A percentile compares a stretch with the other conserved stretches of the same genome.
phyloP scores from a whole-genome alignment of 2,113 vertebrate genomes.

The Dermatemys mawii region DNA sequence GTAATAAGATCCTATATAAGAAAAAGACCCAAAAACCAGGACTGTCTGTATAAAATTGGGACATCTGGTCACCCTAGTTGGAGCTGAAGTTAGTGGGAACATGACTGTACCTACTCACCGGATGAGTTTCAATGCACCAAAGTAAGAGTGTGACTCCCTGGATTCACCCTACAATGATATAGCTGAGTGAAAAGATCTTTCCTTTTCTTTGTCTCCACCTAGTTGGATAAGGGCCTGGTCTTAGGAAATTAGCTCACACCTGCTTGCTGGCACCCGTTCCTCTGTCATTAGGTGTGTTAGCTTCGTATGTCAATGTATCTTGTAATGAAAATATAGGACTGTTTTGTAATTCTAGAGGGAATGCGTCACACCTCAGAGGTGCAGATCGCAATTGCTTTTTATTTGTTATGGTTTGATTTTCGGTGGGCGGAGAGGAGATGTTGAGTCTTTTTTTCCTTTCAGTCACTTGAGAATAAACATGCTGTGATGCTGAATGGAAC shows the following conservation, averaged over 20 bases:
- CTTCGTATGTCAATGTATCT: slow-evolving; percentile 52
- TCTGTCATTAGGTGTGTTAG: slow-evolving; percentile 28
- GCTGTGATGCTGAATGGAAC: too few species aligned
- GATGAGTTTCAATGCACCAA: slow-evolving; percentile 71
- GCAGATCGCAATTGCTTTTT: slow-evolving; percentile 1
- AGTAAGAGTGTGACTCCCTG: slow-evolving; percentile 1
- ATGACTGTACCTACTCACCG: slow-evolving; percentile 61
- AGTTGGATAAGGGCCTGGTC: slow-evolving; percentile 61
- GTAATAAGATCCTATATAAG: too few species aligned
- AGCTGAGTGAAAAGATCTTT: slow-evolving; percentile 69
- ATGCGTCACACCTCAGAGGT: not conserved
- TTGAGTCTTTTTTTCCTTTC: not conserved
- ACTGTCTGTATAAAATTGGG: too few species aligned
- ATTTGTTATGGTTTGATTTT: not conserved
- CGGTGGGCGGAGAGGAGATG: not conserved
- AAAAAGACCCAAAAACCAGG: too few species aligned
- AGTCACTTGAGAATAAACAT: not conserved
- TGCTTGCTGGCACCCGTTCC: slow-evolving; percentile 68
- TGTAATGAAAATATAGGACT: not conserved
- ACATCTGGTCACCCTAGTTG: not conserved
- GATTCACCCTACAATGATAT: slow-evolving; percentile 72
- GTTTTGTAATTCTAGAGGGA: slow-evolving; percentile 44
- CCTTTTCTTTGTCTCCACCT: slow-evolving; percentile 68
- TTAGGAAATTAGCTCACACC: slow-evolving; percentile 69
- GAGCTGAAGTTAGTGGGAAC: slow-evolving; percentile 40